Evolutionary conservation across 1,140 invertebrate species (phyloP), one percentile per base, ranked within the genome.

Genomic region (Pachypsylla venusta): DNA sequence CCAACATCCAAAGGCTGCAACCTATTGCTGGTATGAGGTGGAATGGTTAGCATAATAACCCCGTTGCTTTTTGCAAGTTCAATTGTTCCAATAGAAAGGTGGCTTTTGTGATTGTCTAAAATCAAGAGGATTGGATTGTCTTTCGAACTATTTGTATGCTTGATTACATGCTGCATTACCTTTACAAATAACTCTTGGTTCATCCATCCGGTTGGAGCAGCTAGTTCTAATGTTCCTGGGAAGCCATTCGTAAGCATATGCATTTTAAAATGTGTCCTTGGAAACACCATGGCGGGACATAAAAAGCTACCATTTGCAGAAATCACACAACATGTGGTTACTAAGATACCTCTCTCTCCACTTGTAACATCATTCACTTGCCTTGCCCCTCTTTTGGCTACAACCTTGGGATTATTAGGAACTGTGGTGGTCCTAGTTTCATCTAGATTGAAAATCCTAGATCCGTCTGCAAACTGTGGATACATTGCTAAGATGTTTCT

Each of bases 131-230:
- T 57, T 24, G 66, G 65, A 28, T 60, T 35, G 19, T 67, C 64
- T 26, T 39, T 54, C 5, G 65, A 60, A 28, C 62, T 64, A 57
- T 60, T 63, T 2, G 62, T 65, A 60, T 68, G 61, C 54, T 64
- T 59, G 4, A 69, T 53, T 58, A 77, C 75, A 64, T 76, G 74
- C 57, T 72, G 61, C 63, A 77, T 65, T 20, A 75, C 74, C 65
- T 72, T 64, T 26, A 70, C 63, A 64, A 72, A 75, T 25, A 75
- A 66, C 22, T 66, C 56, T 40, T 62, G 63, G 61, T 70, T 77
- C 70, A 75, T 70, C 67, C 73, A 76, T 48, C 66, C 72, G 39
- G 69, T 67, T 22, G 68, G 66, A n/a, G 64, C 60, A 10, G 70
- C 69, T 2, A 70, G 69, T 16, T 69, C 74, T 26, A 69, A 60